Conservation (phyloP, 2,888 invertebrate genomes). For the Hemithea aestivaria region DNA sequence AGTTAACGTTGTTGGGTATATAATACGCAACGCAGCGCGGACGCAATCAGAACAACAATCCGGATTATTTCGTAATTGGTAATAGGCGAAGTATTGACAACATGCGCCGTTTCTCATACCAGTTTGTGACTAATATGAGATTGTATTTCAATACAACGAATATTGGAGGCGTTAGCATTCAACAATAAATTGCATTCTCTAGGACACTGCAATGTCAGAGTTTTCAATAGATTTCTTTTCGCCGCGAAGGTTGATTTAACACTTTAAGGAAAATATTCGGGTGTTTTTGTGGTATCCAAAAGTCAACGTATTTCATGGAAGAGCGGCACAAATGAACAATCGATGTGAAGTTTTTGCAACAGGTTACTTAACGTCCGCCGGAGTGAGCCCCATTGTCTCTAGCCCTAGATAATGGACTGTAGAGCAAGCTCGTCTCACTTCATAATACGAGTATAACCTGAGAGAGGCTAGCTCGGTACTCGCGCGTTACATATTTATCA, state of each 20-base stretch:
- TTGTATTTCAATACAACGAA: neutral
- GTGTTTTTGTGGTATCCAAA: no score
- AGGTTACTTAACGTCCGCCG: constrained; percentile 24
- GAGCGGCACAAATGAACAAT: constrained; percentile 9
- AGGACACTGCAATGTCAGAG: no score
- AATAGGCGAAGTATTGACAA: neutral
- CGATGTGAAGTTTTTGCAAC: constrained; percentile 13
- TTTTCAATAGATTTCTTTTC: no score
- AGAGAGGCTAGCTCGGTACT: no score
- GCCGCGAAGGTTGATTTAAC: no score
- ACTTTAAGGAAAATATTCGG: no score
- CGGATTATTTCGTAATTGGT: neutral
- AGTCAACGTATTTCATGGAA: neutral
- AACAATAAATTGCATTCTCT: no score
- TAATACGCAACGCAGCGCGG: no score
- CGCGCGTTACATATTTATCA: no score
- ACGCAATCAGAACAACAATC: neutral
- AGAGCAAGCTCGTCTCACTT: neutral
- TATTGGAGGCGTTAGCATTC: no score
- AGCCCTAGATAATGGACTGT: constrained; percentile 6
- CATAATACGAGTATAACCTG: no score
- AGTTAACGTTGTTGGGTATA: no score
- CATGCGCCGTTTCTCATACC: neutral
- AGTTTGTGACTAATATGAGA: constrained; percentile 2
- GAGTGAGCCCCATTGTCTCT: constrained; percentile 24